phyloP scores from a whole-genome alignment of 2,888 invertebrate genomes.

The Hirtodrosophila duncani region DNA sequence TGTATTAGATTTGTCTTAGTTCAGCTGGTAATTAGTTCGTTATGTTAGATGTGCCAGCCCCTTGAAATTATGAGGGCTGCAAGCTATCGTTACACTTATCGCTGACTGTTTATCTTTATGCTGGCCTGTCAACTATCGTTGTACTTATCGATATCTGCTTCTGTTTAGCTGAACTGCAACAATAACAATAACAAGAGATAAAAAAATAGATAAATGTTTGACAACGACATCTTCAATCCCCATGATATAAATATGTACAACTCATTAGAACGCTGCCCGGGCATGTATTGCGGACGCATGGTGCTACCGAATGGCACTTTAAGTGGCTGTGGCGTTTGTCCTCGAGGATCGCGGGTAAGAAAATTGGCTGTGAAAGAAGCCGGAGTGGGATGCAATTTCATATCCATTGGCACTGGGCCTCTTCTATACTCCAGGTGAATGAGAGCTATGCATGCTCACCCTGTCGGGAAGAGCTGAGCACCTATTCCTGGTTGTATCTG shows the following conservation, averaged over 20 bases:
- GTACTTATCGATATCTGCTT: too few relatives aligned
- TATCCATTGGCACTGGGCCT: too few relatives aligned
- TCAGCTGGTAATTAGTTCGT: too few relatives aligned
- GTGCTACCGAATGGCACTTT: conserved; percentile 83
- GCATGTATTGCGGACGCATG: conserved; percentile 80
- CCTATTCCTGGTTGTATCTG: conserved; percentile 96
- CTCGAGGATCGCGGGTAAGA: conserved; percentile 87
- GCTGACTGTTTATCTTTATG: too few relatives aligned
- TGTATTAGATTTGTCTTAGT: too few relatives aligned
- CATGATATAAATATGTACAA: conserved; percentile 40
- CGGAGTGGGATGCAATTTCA: too few relatives aligned
- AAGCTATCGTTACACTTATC: too few relatives aligned
- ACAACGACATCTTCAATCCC: conserved; percentile 21
- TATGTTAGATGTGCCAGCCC: too few relatives aligned
- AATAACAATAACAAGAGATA: too few relatives aligned
- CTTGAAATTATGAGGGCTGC: too few relatives aligned
- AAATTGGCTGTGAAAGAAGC: too few relatives aligned
- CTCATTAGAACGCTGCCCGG: conserved; percentile 72
- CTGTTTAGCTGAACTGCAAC: conserved; percentile 19
- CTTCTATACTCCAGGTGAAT: conserved; percentile 71
- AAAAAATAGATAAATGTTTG: conserved; percentile 1
- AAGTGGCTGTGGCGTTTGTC: conserved; percentile 92
- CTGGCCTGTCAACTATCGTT: too few relatives aligned
- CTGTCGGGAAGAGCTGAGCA: conserved; percentile 86
- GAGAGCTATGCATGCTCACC: conserved; percentile 85